Base-by-base conservation (phyloP, 2,888 invertebrate species). In the Apotomis turbidana region DNA sequence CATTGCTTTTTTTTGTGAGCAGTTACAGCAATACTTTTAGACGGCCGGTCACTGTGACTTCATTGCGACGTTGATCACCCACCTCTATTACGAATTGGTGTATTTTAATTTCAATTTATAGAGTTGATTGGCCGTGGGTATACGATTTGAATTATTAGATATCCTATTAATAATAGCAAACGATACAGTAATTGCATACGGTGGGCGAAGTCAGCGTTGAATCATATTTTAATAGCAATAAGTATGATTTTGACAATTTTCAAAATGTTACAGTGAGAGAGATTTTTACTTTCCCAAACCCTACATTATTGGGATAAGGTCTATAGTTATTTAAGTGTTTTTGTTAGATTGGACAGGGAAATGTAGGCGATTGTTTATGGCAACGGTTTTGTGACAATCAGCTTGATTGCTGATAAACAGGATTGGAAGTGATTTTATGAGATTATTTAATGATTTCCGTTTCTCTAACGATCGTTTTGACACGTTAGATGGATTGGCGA, bases 71-170 rank as follows among this genome's bases (percentile, higher is more conserved):
- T 27, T 27, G 27, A 27, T 27, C 27, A 2, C 27, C 27, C 27
- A 2, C 27, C 27, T 27, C 27, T 27, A 27, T 82, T 82, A 83
- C 83, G 82, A 83, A 83, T 82, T 83, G 83, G 85, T 86, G 86
- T 88, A 91, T 90, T 91, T 90, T 91, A 92, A 91, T 92, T 91
- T 93, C 91, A 91, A 92, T 93, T 92, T 93, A 93, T 91, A 87
- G 85, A 83, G 83, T 54, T 85, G 79, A 87, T 87, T 84, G 82
- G 84, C 86, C 82, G 81, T 80, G 79, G 79, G 78, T 80, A 78
- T 77, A 77, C 76, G 80, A 76, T 79, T 78, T 82, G 79, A 85
- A 86, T 88, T 88, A 86, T 88, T 87, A 85, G 84, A 79, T 78
- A 78, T 79, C 78, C 84, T 80, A 87, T 90, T 89, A 86, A 86